Conservation (phyloP, 1,140 invertebrate species). For the Pogonognathellus flavescens region DNA sequence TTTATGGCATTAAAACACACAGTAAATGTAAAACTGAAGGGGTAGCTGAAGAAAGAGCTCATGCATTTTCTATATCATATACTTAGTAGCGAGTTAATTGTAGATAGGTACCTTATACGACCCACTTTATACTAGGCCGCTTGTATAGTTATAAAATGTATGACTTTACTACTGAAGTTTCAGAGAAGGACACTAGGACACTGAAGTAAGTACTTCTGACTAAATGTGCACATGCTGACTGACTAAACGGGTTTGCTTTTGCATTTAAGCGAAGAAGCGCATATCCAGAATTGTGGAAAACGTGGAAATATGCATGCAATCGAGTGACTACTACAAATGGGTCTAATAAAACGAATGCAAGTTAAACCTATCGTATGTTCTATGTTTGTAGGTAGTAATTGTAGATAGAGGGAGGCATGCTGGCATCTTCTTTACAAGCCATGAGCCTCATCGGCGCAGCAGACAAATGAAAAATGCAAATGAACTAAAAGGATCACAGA, state of each 20-base stretch:
- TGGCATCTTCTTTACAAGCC: too few species aligned
- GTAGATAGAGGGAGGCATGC: background rate
- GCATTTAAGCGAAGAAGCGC: too few species aligned
- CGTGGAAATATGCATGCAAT: conserved; percentile 1
- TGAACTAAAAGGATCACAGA: background rate
- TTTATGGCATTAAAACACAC: background rate
- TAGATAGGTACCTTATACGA: background rate
- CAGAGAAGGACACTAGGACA: too few species aligned
- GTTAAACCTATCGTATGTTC: conserved; percentile 40
- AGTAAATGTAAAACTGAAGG: too few species aligned
- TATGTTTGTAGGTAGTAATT: conserved; percentile 22
- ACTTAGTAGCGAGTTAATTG: background rate
- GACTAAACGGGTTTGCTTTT: too few species aligned
- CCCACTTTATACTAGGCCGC: background rate
- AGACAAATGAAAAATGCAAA: conserved; percentile 39
- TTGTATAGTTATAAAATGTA: too few species aligned
- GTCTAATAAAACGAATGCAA: conserved; percentile 9
- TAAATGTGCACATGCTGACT: too few species aligned
- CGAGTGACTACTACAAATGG: conserved; percentile 20
- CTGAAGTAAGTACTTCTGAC: too few species aligned
- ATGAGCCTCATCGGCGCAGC: too few species aligned
- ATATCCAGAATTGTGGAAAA: conserved; percentile 26
- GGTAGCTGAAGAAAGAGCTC: too few species aligned
- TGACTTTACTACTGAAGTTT: too few species aligned
- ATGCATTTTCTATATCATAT: background rate